phyloP scores from a whole-genome alignment of 1,140 invertebrate species.

The Streblospio benedicti region DNA sequence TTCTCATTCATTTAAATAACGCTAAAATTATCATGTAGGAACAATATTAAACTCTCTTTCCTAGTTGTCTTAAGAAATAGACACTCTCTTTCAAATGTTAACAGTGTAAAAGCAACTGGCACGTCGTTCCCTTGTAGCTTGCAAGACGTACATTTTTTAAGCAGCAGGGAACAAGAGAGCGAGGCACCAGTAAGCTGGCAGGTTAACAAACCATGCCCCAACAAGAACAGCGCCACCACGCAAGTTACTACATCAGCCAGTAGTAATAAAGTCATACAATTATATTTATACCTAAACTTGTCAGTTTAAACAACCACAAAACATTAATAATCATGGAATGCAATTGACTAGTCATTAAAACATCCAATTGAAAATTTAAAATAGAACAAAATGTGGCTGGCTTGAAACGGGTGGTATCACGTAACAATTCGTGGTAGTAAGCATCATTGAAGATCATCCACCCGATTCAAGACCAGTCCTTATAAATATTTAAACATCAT shows the following conservation, averaged over 20 bases:
- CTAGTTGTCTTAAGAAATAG: too few relatives aligned
- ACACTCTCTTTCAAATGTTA: too few relatives aligned
- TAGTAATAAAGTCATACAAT: background rate
- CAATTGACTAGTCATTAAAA: conserved; percentile 2
- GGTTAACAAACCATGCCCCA: background rate
- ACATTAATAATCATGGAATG: conserved; percentile 5
- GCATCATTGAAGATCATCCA: background rate
- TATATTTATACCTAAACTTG: background rate
- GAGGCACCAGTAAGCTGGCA: background rate
- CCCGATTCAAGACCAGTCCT: background rate
- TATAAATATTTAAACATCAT: background rate
- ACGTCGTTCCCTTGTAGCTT: background rate
- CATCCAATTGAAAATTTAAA: background rate
- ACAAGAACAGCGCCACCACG: background rate
- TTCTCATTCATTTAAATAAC: too few relatives aligned
- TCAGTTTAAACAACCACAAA: conserved; percentile 2
- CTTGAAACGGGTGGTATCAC: background rate
- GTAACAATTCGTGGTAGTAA: background rate
- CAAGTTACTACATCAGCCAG: background rate
- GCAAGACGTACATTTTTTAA: background rate
- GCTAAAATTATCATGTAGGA: too few relatives aligned
- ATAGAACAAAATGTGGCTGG: background rate
- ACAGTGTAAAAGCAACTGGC: too few relatives aligned
- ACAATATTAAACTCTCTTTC: too few relatives aligned
- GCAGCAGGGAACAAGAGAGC: background rate